phyloP scores from a whole-genome alignment of 2,113 vertebrate genomes.

The Donacobius atricapilla region DNA sequence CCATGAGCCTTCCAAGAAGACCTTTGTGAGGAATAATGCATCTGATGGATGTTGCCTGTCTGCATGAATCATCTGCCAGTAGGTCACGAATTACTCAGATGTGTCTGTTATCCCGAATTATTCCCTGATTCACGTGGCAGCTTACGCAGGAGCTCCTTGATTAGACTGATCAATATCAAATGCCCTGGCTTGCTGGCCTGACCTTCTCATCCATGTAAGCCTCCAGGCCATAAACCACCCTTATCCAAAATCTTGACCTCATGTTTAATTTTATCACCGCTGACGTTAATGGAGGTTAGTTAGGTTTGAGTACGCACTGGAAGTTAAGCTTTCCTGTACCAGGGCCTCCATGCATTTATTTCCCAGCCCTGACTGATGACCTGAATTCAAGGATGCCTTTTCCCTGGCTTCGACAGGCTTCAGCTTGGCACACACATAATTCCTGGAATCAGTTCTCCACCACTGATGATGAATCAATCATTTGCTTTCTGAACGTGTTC shows the following conservation, averaged over 20 bases:
- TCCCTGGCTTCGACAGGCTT: conserved; percentile 9
- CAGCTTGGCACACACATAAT: conserved; percentile 1
- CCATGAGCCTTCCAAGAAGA: not conserved
- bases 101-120: conserved; percentile 28
- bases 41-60: conserved; percentile 21
- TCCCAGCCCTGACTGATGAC: conserved; percentile 4
- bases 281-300: conserved; percentile 28
- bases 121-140: conserved; percentile 39
- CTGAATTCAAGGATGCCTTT: conserved; percentile 45
- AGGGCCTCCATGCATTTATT: not conserved
- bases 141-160: conserved; percentile 55
- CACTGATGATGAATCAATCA: conserved; percentile 47
- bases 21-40: not conserved
- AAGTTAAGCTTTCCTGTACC: conserved; percentile 15
- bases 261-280: conserved; percentile 22
- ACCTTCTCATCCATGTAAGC: not conserved
- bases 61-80: not conserved
- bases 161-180: conserved; percentile 46
- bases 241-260: conserved; percentile 60
- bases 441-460: conserved; percentile 49
- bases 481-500: conserved; percentile 41
- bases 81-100: conserved; percentile 59
- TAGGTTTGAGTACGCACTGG: not conserved
- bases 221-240: not conserved
- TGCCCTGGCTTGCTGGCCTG: not conserved